Base-by-base conservation (phyloP, 2,797 vertebrate genomes). In the Phylloscopus collybita region DNA sequence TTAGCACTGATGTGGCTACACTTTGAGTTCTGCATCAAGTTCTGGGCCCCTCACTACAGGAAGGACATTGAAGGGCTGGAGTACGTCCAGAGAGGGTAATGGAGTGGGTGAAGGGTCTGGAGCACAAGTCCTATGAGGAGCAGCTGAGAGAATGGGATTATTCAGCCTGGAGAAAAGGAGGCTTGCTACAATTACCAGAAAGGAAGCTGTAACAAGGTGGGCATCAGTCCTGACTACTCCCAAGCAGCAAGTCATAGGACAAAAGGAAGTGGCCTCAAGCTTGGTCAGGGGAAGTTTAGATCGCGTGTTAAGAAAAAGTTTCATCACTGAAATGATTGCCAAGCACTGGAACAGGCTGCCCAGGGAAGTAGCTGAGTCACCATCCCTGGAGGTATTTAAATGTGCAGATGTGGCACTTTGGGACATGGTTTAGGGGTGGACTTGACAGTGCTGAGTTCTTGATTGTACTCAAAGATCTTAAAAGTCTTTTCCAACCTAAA, bases 11-110 rank as follows among this genome's bases (percentile, higher is more conserved):
- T 71, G 47, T 42, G 30, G 15, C 6, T 1, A 8, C 13, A 47
- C 9, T 13, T 21, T 0, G 1, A 84, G 8, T 19, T 3, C n/a
- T 57, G 11, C 18, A 9, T 57, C 18, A 15, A 10, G 6, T 80
- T 71, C 29, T 62, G 20, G 42, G 17, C 15, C 7, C 2, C 11
- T 57, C 11, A 27, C 27, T 67, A 4, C 13, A 67, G 25, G 26
- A 66, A n/a, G 10, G 29, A 50, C 15, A 5, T 3, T 30, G 74
- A 61, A 10, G 23, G 36, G 20, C n/a, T 62, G 44, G 22, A 51
- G 5, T 0, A 0, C 17, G 10, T 49, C 23, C 27, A 27, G 7
- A 74, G 25, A 61, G n/a, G 25, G 21, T n/a, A 65, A 0, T 3
- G 9, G 9, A 42, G 14, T 2, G 60, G 32, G 14, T 36, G 29